These are phyloP conservation scores for Operophtera brumata DNA, from an alignment of 2,888 invertebrate species.

Conservation along the genomic window DNA sequence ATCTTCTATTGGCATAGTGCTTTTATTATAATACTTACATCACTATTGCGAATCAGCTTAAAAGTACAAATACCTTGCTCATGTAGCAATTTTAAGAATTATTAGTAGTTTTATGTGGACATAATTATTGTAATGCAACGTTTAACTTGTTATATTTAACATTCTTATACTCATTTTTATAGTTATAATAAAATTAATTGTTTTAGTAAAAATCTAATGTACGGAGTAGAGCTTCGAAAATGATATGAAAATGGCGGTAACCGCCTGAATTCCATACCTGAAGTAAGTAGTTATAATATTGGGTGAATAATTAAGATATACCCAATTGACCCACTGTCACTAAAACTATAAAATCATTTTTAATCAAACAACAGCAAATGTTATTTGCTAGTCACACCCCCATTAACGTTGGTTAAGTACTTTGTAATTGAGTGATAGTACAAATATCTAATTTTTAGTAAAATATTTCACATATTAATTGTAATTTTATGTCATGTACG, in stretches of 20 bases:
- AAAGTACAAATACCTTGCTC: slow-evolving; percentile 78
- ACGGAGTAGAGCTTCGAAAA: slow-evolving; percentile 58
- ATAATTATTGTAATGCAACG: slow-evolving; percentile 49
- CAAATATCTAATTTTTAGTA: slow-evolving; percentile 80
- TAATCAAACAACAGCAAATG: slow-evolving; percentile 68
- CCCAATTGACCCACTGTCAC: slow-evolving; percentile 71
- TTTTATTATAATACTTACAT: slow-evolving; percentile 45
- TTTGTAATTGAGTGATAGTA: slow-evolving; percentile 79
- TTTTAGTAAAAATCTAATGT: slow-evolving; percentile 53
- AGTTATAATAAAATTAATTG: slow-evolving; percentile 55
- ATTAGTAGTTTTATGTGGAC: slow-evolving; percentile 57
- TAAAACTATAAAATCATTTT: slow-evolving; percentile 57
- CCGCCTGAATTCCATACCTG: slow-evolving; percentile 65
- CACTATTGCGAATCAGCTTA: slow-evolving; percentile 51
- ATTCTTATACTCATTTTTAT: slow-evolving; percentile 68
- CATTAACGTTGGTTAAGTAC: slow-evolving; percentile 73
- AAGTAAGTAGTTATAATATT: slow-evolving; percentile 56
- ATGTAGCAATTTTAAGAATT: slow-evolving; percentile 69
- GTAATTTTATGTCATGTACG: slow-evolving; percentile 80
- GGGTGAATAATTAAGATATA: slow-evolving; percentile 47
- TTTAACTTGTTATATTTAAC: slow-evolving; percentile 50
- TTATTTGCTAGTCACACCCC: slow-evolving; percentile 78
- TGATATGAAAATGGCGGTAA: slow-evolving; percentile 47
- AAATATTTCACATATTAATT: slow-evolving; percentile 77
- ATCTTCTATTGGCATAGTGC: slow-evolving; percentile 58